phyloP scores from a whole-genome alignment of 2,888 invertebrate species.

The Ditylenchus weischeri region DNA sequence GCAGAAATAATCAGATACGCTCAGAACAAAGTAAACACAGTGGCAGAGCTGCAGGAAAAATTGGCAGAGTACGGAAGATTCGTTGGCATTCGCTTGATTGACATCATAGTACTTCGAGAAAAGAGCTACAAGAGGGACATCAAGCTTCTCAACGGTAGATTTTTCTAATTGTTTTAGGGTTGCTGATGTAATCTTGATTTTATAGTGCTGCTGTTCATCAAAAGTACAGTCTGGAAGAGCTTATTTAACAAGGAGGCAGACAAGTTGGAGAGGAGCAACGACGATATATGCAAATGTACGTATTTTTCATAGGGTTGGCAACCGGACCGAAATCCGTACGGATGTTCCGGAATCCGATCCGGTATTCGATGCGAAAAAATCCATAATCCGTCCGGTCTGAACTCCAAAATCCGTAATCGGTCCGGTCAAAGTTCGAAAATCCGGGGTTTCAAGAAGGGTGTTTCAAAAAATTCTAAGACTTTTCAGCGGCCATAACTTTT shows the following conservation, averaged over 20 bases:
- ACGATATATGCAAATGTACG: slow-evolving; percentile 85
- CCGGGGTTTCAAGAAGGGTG: too few relatives aligned
- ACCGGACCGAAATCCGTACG: too few relatives aligned
- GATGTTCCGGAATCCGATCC: too few relatives aligned
- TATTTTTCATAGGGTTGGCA: too few relatives aligned
- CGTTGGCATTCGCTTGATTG: slow-evolving; percentile 87
- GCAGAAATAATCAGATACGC: slow-evolving; percentile 97
- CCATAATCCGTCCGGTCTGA: too few relatives aligned
- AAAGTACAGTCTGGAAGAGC: slow-evolving; percentile 94
- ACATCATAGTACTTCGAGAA: slow-evolving; percentile 88
- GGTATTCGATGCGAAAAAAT: too few relatives aligned
- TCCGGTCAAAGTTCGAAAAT: too few relatives aligned
- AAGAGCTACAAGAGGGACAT: slow-evolving; percentile 82
- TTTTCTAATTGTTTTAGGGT: too few relatives aligned
- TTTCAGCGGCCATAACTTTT: too few relatives aligned
- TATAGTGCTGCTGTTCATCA: slow-evolving; percentile 79
- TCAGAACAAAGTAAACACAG: slow-evolving; percentile 81
- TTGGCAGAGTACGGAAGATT: slow-evolving; percentile 88
- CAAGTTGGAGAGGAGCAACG: slow-evolving; percentile 94
- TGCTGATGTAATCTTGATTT: too few relatives aligned
- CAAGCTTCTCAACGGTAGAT: slow-evolving; percentile 73
- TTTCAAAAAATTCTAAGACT: too few relatives aligned
- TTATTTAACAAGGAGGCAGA: slow-evolving; percentile 97
- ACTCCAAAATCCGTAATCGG: too few relatives aligned
- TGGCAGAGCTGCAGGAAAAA: slow-evolving; percentile 88